Evolutionary conservation across 2,888 invertebrate species (phyloP).

Genomic region (Zygaena filipendulae): DNA sequence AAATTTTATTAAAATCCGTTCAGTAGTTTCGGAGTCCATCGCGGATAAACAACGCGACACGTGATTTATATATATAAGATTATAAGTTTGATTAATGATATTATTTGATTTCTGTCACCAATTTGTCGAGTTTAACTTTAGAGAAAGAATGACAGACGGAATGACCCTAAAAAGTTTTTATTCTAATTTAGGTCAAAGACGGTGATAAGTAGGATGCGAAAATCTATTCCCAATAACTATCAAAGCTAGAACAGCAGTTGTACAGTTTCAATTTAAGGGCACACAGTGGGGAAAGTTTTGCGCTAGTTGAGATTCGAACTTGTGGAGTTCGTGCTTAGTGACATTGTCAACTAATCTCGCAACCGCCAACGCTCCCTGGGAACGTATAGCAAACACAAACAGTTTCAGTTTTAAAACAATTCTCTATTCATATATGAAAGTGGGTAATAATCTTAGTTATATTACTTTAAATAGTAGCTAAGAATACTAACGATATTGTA

Average conservation of each 20-base stretch:
- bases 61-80: no score
- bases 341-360: constrained; percentile 64
- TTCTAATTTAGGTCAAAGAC: no score
- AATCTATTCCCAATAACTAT: constrained; percentile 53
- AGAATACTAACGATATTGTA: no score
- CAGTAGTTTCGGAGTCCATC: no score
- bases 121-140: no score
- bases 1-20: no score
- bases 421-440: constrained; percentile 11
- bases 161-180: no score
- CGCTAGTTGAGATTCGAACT: constrained; percentile 47
- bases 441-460: not conserved
- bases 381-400: constrained; percentile 30
- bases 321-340: constrained; percentile 51
- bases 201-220: no score
- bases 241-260: constrained; percentile 55
- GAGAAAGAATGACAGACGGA: no score
- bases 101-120: no score
- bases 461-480: not conserved
- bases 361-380: constrained; percentile 36
- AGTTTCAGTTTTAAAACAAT: constrained; percentile 18
- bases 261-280: constrained; percentile 64
- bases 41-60: no score
- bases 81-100: no score
- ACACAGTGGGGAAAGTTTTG: constrained; percentile 41